Conservation (phyloP, 2,113 vertebrate species). For the Thamnophis sirtalis region DNA sequence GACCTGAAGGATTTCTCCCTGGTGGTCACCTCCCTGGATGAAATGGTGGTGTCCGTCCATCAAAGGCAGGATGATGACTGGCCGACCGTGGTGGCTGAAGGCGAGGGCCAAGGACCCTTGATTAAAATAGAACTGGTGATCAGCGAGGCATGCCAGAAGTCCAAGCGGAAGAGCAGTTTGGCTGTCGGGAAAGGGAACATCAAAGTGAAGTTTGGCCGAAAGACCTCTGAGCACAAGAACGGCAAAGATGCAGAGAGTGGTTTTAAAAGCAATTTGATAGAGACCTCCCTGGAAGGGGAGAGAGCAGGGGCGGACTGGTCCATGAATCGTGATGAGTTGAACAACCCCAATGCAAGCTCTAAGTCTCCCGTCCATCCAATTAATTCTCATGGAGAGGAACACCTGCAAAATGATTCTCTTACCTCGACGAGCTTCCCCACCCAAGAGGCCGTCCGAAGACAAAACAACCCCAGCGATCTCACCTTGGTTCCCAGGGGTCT, state of each 20-base stretch:
- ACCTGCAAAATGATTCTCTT: constrained; percentile 69
- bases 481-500: constrained; percentile 80
- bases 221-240: constrained; percentile 67
- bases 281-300: constrained; percentile 69
- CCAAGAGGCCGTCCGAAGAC: constrained; percentile 76
- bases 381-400: constrained; percentile 66
- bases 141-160: constrained; percentile 92
- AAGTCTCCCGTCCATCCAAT: constrained; percentile 68
- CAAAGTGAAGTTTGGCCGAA: constrained; percentile 82
- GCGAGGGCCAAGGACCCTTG: constrained; percentile 87
- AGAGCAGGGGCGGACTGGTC: constrained; percentile 71
- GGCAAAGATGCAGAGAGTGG: constrained; percentile 60
- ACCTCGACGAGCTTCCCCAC: constrained; percentile 79
- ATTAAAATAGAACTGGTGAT: constrained; percentile 91
- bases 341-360: constrained; percentile 78
- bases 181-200: constrained; percentile 83
- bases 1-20: constrained; percentile 90
- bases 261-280: constrained; percentile 76
- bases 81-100: constrained; percentile 83
- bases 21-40: constrained; percentile 82
- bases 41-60: constrained; percentile 82
- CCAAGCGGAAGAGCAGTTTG: constrained; percentile 89
- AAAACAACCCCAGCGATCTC: constrained; percentile 76
- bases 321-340: constrained; percentile 70
- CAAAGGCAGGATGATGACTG: constrained; percentile 73